Evolutionary conservation across 2,797 vertebrate species (phyloP), one percentile per base, ranked within the genome.

Genomic region (Etheostoma nigrum): DNA sequence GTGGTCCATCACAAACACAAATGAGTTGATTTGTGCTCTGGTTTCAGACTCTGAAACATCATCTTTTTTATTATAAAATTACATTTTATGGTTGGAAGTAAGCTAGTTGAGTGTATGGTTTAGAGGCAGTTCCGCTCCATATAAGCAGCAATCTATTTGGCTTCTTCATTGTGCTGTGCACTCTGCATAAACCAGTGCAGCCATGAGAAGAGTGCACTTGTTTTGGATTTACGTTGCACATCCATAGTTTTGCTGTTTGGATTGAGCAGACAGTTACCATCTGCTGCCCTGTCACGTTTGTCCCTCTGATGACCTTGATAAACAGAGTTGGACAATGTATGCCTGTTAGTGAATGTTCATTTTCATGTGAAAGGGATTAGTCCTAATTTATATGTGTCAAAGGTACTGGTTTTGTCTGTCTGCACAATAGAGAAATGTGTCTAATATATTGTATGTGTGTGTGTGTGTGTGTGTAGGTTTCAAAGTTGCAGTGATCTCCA

Each of bases 401-500:
- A 76, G 11, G 19, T 48, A 18, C 53, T 27, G 11, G 4, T 44
- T 58, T 15, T 67, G 14, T 71, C 27, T 68, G 52, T 81, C 58
- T 72, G 27, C n/a, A 42, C 14, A 6, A 51, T 19, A 23, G 70
- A 78, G 78, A 69, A 49, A 53, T 67, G 13, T 14, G n/a, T 61
- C 1, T 70, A 14, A 2, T 53, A 30, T 30, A 30, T 4, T 27
- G 23, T 78, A 12, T 69, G 19, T 62, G 33, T 61, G 51, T 74
- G 48, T 72, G 52, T 65, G 51, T 48, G 27, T 78, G 23, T 78
- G 19, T 69, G 27, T 62, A 33, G 96, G 96, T 71, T 96, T 96
- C 84, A 95, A 90, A 74, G 96, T 96, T 0, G 96, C 94, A 0
- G 96, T 96, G 47, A 93, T 97, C 85, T 96, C 96, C 82, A 93